Evolutionary conservation across 2,113 vertebrate genomes (phyloP), one percentile per base, ranked within the genome.

Genomic region (Emydura subglobosa): DNA sequence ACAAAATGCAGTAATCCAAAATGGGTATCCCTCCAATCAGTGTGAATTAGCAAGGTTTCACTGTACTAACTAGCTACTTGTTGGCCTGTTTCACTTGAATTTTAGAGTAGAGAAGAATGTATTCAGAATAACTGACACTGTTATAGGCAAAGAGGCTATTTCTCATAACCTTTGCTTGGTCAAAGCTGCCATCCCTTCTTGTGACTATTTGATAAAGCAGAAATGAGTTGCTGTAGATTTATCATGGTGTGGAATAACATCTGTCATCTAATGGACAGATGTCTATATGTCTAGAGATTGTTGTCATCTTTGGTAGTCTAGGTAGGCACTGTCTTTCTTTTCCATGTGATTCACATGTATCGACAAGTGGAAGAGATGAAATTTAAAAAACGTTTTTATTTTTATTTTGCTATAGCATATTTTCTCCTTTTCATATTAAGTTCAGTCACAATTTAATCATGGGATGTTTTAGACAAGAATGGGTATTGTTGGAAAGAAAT

Each of bases 351-450:
- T 57, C 10, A 10, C 10, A 57, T 57, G 24, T 57, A 57, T 57
- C 10, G 55, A 31, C 55, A 89, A 89, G 53, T 92, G 79, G 82
- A 89, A 91, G 89, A 61, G 44, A 95, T 3, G 55, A 24, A 57
- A 57, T 57, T 10, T 57, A 27, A 57, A 57, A 57, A 57, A 57
- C 24, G 3, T 25, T 22, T 55, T 94, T 93, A 54, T 59, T 95
- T 97, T 92, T 94, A 76, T 89, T 96, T 94, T 57, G 55, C 22
- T 57, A 57, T 57, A 57, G 22, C 24, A 57, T 47, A 47, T 57
- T 57, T 57, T 57, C 55, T 9, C 55, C 55, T 25, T 57, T 57
- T 57, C 55, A n/a, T n/a, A 9, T 57, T 82, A 54, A 91, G 47
- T 65, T n/a, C 57, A 87, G 76, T 42, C 90, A 7, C 74, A 82